A percentile compares a stretch with the other conserved stretches of the same genome.
phyloP scores from a whole-genome alignment of 2,888 invertebrate genomes.

The Piscicola geometra region DNA sequence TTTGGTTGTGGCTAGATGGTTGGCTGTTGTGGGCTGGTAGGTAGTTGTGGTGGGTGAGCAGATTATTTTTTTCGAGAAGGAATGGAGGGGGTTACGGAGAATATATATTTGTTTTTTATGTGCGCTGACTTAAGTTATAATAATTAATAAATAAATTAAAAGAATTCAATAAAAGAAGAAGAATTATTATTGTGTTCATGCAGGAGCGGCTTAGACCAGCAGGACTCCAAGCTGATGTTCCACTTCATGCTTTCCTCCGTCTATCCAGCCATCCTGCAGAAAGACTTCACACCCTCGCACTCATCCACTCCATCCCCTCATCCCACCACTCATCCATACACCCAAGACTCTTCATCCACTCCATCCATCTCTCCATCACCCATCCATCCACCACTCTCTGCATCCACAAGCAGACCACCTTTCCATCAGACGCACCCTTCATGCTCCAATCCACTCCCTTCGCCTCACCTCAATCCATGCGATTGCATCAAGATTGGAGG shows the following conservation, averaged over 20 bases:
- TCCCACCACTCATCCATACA: neutral
- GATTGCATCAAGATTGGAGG: no score
- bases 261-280: slow-evolving; percentile 64
- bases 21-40: no score
- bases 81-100: no score
- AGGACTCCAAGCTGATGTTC: slow-evolving; percentile 81
- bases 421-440: neutral
- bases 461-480: no score
- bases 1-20: no score
- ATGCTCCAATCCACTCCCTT: no score
- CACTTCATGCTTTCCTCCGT: slow-evolving; percentile 70
- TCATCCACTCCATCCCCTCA: neutral
- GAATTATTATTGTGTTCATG: neutral
- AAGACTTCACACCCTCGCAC: slow-evolving; percentile 56
- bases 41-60: no score
- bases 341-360: neutral
- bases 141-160: no score
- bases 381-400: neutral
- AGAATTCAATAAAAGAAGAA: no score
- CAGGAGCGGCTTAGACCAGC: slow-evolving; percentile 78
- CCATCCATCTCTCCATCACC: neutral
- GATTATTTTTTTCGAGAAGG: no score
- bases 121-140: no score
- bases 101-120: no score
- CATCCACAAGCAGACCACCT: neutral